Evolutionary conservation across 2,888 invertebrate genomes (phyloP), one percentile per base, ranked within the genome.

Genomic region (Euplagia quadripunctaria): DNA sequence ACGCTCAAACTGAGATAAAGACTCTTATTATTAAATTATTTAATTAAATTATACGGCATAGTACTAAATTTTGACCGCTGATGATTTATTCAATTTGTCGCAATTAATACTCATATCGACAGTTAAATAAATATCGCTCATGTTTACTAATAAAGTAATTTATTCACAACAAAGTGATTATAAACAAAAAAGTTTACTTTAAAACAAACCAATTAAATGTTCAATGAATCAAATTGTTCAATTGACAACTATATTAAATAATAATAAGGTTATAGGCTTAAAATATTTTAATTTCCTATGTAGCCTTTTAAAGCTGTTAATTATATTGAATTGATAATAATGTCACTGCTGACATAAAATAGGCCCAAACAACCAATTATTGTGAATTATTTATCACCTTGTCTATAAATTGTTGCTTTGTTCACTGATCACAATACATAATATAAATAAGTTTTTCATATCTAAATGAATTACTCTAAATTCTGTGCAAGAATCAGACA

Each of bases 321-420:
- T 78, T 74, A 65, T 72, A 68, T 74, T 68, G 71, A 61, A 81
- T 71, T 72, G 43, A 70, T 70, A 74, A 73, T 75, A 70, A 68
- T 76, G 72, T 68, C 75, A 74, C 58, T 73, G 64, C 68, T 43
- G 68, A 76, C 76, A 82, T 82, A 72, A 78, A 76, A 41, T 64
- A 73, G 77, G 0, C 43, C 16, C 17, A 16, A 41, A 16, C 74
- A 78, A 78, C 71, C 75, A 77, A 73, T 72, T 74, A 77, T 72
- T 71, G 58, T 68, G 6, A 76, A 75, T 61, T 65, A 74, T 80
- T 80, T 76, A 76, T 71, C 65, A 65, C 63, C 41, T 66, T 71
- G 17, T 69, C 49, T 74, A 81, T 79, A 16, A 64, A 76, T 64
- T 79, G 72, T 79, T 66, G 55, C 11, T 68, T 73, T 76, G 69